phyloP scores from a whole-genome alignment of 2,888 invertebrate genomes.

The Archips xylosteana region DNA sequence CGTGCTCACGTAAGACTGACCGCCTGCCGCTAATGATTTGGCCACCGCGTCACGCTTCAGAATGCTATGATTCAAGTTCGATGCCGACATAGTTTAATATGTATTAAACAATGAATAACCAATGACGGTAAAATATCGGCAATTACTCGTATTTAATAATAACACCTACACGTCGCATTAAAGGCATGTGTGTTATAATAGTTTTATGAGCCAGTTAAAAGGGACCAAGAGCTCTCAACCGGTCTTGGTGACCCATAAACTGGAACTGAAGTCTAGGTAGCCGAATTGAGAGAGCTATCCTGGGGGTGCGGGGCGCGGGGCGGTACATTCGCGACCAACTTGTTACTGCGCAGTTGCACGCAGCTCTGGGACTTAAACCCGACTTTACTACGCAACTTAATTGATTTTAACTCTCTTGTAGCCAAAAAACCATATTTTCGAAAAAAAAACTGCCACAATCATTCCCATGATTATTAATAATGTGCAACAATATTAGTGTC shows the following conservation, averaged over 20 bases:
- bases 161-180: not conserved
- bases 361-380: constrained; percentile 31
- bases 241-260: constrained; percentile 42
- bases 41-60: constrained; percentile 44
- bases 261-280: constrained; percentile 35
- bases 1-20: constrained; percentile 18
- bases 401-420: constrained; percentile 30
- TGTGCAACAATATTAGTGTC: not conserved
- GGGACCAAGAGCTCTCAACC: constrained; percentile 42
- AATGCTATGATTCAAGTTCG: constrained; percentile 65
- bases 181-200: not conserved
- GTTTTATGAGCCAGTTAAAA: constrained; percentile 41
- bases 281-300: constrained; percentile 19
- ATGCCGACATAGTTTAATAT: constrained; percentile 50
- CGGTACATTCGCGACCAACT: constrained; percentile 15
- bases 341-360: constrained; percentile 41
- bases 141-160: not conserved
- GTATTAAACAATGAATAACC: constrained; percentile 4
- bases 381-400: constrained; percentile 38
- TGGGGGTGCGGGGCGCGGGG: constrained; percentile 4
- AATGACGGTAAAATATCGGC: constrained; percentile 39
- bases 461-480: too few species aligned
- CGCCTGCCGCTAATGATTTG: constrained; percentile 26
- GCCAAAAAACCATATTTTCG: not conserved
- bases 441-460: constrained; percentile 9